Evolutionary conservation across 2,797 vertebrate genomes (phyloP), one percentile per base, ranked within the genome.

Genomic region (Micropoecilia bifurca): DNA sequence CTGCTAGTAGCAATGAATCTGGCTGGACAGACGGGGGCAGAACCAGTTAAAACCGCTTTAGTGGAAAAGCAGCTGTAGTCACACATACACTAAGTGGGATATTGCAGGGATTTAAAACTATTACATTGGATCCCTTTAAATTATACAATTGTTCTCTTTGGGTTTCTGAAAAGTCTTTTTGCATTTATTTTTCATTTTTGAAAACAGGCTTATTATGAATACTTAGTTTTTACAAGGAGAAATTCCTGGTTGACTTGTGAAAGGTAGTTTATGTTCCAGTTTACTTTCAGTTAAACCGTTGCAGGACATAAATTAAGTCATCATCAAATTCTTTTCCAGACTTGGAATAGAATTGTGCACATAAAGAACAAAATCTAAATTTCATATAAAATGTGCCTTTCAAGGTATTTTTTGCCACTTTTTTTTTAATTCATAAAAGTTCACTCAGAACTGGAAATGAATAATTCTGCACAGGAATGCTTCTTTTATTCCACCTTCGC

Each of bases 361-460:
- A 77, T 18, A 8, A 68, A 50, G 59, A 48, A 80, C 89, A 87
- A 78, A 25, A 53, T n/a, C 50, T n/a, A 55, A n/a, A 55, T 63
- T 82, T 89, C 81, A 86, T 63, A 83, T 79, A 53, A 89, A 84
- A 48, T 69, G 69, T 47, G 81, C 45, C 73, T 74, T 75, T 33
- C 6, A 80, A 86, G 72, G 84, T 82, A 90, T 71, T 75, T 78
- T 89, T 83, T 71, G 73, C 18, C 79, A 83, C 85, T 80, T n/a
- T 2, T 30, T 91, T 90, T 79, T n/a, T 89, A 80, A 87, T 83
- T 91, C 83, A 74, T 80, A 90, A 92, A 84, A 43, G 36, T 83
- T 86, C 83, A 55, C 78, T 83, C 74, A 86, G 88, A 91, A 92
- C 84, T 79, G 59, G 79, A 78, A 88, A 92, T 93, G 84, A 94